Percentiles rank a stretch among this genome's conserved stretches.
phyloP scores from a whole-genome alignment of 2,797 vertebrate genomes.

The Sebastes diaconus region DNA sequence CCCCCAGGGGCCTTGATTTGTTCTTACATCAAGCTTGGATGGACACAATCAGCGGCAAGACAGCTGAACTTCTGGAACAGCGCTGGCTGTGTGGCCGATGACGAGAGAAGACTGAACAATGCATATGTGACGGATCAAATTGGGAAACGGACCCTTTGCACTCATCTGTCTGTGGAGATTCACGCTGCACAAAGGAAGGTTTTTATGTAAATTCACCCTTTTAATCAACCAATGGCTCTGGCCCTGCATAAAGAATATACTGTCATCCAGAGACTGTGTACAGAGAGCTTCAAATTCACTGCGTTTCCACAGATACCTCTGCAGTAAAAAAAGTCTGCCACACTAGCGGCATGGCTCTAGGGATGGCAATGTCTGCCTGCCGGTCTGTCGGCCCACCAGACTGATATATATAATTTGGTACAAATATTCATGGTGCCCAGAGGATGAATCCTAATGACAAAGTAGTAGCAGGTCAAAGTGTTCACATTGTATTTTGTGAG shows the following conservation, averaged over 20 bases:
- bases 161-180: constrained; percentile 11
- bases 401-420: too few relatives aligned
- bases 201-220: constrained; percentile 26
- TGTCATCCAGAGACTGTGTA: background rate
- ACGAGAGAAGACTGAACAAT: constrained; percentile 22
- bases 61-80: constrained; percentile 67
- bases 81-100: constrained; percentile 6
- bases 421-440: background rate
- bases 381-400: background rate
- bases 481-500: background rate
- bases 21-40: constrained; percentile 72
- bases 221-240: constrained; percentile 4
- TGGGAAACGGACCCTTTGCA: background rate
- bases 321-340: background rate
- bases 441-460: background rate
- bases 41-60: constrained; percentile 65
- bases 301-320: background rate
- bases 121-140: constrained; percentile 42
- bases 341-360: too few relatives aligned
- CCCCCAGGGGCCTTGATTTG: constrained; percentile 52
- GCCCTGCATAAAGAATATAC: background rate
- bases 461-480: background rate
- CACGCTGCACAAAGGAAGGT: background rate
- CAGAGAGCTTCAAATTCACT: background rate
- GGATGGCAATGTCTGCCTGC: too few relatives aligned